Evolutionary conservation across 2,797 vertebrate species (phyloP).

Genomic region (Pangasius mekongensis): DNA sequence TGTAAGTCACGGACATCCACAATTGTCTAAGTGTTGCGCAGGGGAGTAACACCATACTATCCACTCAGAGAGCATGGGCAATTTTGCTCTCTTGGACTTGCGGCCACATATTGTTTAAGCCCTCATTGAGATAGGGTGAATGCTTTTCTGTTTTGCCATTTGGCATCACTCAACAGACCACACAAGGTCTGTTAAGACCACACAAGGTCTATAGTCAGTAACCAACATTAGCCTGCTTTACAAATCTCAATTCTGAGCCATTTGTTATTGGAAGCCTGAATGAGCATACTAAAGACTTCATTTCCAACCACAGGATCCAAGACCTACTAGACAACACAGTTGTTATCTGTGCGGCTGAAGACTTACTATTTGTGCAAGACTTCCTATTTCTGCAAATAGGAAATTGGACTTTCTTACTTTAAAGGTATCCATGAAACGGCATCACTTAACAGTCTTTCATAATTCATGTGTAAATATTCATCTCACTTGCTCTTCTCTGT

Average conservation of each 20-base stretch:
- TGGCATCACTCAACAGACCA: background rate
- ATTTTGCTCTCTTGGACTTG: background rate
- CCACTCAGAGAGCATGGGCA: background rate
- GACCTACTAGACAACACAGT: background rate
- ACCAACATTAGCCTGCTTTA: background rate
- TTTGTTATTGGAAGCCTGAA: background rate
- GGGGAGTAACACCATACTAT: background rate
- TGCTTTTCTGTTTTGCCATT: background rate
- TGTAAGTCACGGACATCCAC: background rate
- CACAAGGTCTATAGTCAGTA: background rate
- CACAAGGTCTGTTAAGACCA: background rate
- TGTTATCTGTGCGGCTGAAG: background rate
- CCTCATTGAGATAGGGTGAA: background rate
- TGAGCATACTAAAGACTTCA: background rate
- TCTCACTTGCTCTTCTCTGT: constrained; percentile 54
- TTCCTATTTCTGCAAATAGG: background rate
- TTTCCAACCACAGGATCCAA: background rate
- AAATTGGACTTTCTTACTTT: background rate
- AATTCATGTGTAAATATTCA: constrained; percentile 44
- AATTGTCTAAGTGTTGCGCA: background rate
- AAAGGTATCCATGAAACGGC: background rate
- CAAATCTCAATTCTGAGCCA: background rate
- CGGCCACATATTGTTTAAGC: background rate
- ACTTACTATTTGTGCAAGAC: background rate
- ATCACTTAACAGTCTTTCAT: constrained; percentile 6